phyloP scores from a whole-genome alignment of 2,888 invertebrate genomes.

The Polymixis lichenea region DNA sequence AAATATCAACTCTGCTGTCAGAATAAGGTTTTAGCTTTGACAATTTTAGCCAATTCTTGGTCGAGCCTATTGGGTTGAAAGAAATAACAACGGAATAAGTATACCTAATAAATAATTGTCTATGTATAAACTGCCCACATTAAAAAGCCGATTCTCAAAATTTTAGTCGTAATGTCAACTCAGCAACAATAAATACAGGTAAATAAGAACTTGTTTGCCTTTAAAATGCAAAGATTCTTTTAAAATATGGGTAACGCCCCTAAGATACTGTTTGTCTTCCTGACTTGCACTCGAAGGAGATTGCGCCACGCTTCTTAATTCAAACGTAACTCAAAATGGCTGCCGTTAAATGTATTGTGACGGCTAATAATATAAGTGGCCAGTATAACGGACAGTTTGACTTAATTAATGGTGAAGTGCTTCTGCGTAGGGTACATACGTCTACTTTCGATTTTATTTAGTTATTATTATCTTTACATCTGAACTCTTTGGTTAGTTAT shows the following conservation, averaged over 20 bases:
- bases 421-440: conserved; percentile 68
- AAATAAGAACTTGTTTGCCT: not conserved
- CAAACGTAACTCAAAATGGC: conserved; percentile 72
- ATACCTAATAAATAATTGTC: no score
- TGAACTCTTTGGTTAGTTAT: conserved; percentile 29
- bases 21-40: not conserved
- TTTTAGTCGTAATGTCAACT: not conserved
- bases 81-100: no score
- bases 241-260: not conserved
- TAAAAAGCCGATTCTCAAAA: no score
- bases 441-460: conserved; percentile 75
- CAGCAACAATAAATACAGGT: not conserved
- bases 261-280: not conserved
- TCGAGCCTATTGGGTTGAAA: no score
- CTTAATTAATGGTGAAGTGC: conserved; percentile 85
- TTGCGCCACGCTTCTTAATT: conserved; percentile 57
- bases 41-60: no score
- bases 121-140: no score
- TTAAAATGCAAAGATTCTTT: not conserved
- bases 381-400: conserved; percentile 81
- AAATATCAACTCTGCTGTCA: not conserved
- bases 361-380: conserved; percentile 82
- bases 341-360: conserved; percentile 88
- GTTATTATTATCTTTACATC: conserved; percentile 41
- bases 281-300: conserved; percentile 9